Conservation (phyloP, 2,113 vertebrate genomes). For the Hippoglossus stenolepis region DNA sequence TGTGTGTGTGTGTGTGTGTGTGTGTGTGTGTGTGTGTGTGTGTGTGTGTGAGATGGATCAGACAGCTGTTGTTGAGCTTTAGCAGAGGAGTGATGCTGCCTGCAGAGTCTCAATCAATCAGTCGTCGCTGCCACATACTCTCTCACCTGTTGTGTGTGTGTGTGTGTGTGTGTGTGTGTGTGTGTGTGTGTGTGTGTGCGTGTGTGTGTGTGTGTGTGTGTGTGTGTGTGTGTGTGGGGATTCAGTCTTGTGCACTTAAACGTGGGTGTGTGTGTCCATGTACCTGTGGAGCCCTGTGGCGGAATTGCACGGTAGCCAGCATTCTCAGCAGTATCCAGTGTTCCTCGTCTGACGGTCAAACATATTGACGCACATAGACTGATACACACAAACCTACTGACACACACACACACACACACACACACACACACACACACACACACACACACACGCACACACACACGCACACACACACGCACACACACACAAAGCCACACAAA, state of each 20-base stretch:
- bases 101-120: not conserved
- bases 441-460: not conserved
- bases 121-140: slow-evolving; percentile 19
- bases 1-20: not conserved
- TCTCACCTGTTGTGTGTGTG: slow-evolving; percentile 19
- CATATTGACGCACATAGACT: not conserved
- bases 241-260: not conserved
- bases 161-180: slow-evolving; percentile 8
- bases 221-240: slow-evolving; percentile 11
- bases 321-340: slow-evolving; percentile 41
- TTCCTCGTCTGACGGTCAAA: slow-evolving; percentile 38
- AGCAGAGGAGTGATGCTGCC: not conserved
- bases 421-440: not conserved
- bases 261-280: slow-evolving; percentile 1
- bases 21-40: slow-evolving; percentile 4
- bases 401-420: too few species aligned
- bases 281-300: slow-evolving; percentile 45
- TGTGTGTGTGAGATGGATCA: not conserved
- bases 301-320: slow-evolving; percentile 34
- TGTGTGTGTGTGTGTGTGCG: slow-evolving; percentile 12
- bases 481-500: not conserved
- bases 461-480: not conserved
- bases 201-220: slow-evolving; percentile 5
- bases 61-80: slow-evolving; percentile 19
- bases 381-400: not conserved